Evolutionary conservation across 2,888 invertebrate species (phyloP).

Genomic region (Hemistola chrysoprasaria): DNA sequence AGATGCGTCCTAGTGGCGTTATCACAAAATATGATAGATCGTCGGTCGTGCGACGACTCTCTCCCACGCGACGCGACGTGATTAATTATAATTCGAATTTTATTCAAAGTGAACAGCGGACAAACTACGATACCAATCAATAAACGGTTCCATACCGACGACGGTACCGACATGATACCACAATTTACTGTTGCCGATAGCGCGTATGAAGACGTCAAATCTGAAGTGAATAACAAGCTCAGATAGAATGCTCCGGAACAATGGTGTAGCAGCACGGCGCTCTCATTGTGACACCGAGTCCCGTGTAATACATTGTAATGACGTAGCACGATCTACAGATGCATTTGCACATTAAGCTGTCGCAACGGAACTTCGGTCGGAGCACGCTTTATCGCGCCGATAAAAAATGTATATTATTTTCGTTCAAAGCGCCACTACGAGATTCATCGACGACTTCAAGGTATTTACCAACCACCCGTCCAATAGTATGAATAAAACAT

Average conservation of each 20-base stretch:
- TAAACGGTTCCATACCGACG: slow-evolving; percentile 81
- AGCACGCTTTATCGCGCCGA: slow-evolving; percentile 12
- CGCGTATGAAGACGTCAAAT: slow-evolving; percentile 77
- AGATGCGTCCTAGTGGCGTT: slow-evolving; percentile 77
- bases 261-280: slow-evolving; percentile 66
- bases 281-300: slow-evolving; percentile 60
- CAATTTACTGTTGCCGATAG: slow-evolving; percentile 77
- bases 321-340: slow-evolving; percentile 42
- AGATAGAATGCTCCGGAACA: slow-evolving; percentile 65
- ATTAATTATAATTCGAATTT: slow-evolving; percentile 83
- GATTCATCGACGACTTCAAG: slow-evolving; percentile 23
- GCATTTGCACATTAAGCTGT: slow-evolving; percentile 24
- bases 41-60: slow-evolving; percentile 69
- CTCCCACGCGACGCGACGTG: slow-evolving; percentile 78
- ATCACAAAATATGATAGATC: slow-evolving; percentile 83
- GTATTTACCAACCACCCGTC: slow-evolving; percentile 43
- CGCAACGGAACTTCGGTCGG: slow-evolving; percentile 13
- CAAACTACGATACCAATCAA: slow-evolving; percentile 81
- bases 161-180: slow-evolving; percentile 77
- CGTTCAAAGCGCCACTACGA: slow-evolving; percentile 19
- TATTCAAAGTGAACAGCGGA: slow-evolving; percentile 82
- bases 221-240: slow-evolving; percentile 58
- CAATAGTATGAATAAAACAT: slow-evolving; percentile 51
- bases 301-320: slow-evolving; percentile 49
- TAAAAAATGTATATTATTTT: slow-evolving; percentile 22